Percentiles rank a stretch among this genome's conserved stretches.
phyloP scores from a whole-genome alignment of 2,888 invertebrate genomes.

The Disparrhopalites patrizii region DNA sequence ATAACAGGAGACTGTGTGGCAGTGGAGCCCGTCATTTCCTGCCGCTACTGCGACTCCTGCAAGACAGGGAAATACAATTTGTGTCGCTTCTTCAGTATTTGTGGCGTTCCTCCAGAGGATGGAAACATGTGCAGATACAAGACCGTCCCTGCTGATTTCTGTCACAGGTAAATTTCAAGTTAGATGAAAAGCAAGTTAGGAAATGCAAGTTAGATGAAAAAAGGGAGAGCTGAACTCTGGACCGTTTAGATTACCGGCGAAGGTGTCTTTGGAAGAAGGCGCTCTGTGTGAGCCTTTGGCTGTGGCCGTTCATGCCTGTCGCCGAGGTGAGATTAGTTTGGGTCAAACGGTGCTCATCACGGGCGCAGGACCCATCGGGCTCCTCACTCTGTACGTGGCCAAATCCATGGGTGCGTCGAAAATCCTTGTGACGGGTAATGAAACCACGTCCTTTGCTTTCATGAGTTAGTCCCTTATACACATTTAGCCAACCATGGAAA shows the following conservation, averaged over 20 bases:
- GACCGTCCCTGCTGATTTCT: constrained; percentile 84
- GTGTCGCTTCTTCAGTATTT: constrained; percentile 80
- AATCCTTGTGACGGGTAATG: constrained; percentile 69
- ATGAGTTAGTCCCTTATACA: too few species aligned
- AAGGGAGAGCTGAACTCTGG: too few species aligned
- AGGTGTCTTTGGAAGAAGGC: constrained; percentile 87
- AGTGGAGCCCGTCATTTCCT: constrained; percentile 89
- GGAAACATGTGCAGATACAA: constrained; percentile 84
- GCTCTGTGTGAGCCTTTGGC: constrained; percentile 88
- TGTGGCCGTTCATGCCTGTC: constrained; percentile 95
- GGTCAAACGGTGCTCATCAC: constrained; percentile 70
- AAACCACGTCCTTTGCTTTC: too few species aligned
- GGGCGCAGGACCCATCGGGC: constrained; percentile 73
- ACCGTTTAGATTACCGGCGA: constrained; percentile 86
- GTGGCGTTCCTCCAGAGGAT: constrained; percentile 91
- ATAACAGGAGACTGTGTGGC: constrained; percentile 64
- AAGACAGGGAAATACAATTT: constrained; percentile 86
- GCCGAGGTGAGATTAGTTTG: constrained; percentile 66
- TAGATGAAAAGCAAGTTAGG: too few species aligned
- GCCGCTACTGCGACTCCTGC: constrained; percentile 77
- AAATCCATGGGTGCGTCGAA: constrained; percentile 79
- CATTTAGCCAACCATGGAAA: too few species aligned
- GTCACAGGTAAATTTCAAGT: constrained; percentile 71
- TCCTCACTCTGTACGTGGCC: constrained; percentile 75
- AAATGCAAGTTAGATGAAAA: too few species aligned